Percentiles rank a stretch among this genome's conserved stretches.
These are phyloP conservation scores for Gopherus evgoodei DNA, from an alignment of 2,113 vertebrate species.

Conservation along the genomic window DNA sequence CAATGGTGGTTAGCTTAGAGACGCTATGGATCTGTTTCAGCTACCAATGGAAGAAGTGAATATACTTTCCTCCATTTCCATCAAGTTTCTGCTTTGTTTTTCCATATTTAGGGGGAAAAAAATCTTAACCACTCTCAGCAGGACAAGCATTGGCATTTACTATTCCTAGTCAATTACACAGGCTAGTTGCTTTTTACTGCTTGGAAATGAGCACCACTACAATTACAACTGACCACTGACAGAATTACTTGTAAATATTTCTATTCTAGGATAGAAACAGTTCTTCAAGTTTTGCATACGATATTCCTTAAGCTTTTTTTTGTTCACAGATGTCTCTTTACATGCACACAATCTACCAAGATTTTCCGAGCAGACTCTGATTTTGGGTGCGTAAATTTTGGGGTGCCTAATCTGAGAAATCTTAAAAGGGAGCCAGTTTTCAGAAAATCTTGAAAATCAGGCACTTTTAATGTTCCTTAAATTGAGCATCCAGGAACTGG, in stretches of 20 bases:
- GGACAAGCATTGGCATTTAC: slow-evolving; percentile 4
- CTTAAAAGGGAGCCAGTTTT: not conserved
- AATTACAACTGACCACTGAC: slow-evolving; percentile 58
- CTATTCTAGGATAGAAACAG: slow-evolving; percentile 38
- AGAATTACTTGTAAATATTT: slow-evolving; percentile 41
- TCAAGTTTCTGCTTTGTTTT: not conserved
- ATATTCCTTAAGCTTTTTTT: slow-evolving; percentile 3
- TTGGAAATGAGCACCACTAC: slow-evolving; percentile 51
- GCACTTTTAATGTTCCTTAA: not conserved
- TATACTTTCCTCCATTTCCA: not conserved
- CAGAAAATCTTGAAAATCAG: not conserved
- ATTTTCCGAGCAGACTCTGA: slow-evolving; percentile 26
- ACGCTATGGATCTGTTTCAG: not conserved
- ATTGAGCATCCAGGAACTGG: not conserved
- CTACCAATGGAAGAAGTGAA: not conserved
- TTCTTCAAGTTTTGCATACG: slow-evolving; percentile 47
- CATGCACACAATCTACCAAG: not conserved
- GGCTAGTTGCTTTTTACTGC: slow-evolving; percentile 44
- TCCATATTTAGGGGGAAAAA: not conserved
- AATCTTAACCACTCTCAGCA: not conserved
- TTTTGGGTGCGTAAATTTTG: not conserved
- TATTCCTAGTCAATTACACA: not conserved
- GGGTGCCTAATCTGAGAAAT: not conserved
- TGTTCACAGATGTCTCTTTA: slow-evolving; percentile 39
- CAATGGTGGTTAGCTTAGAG: not conserved